These are phyloP conservation scores for Callyntrura sp. DNA, from an alignment of 2,888 invertebrate species.

Conservation along the genomic window DNA sequence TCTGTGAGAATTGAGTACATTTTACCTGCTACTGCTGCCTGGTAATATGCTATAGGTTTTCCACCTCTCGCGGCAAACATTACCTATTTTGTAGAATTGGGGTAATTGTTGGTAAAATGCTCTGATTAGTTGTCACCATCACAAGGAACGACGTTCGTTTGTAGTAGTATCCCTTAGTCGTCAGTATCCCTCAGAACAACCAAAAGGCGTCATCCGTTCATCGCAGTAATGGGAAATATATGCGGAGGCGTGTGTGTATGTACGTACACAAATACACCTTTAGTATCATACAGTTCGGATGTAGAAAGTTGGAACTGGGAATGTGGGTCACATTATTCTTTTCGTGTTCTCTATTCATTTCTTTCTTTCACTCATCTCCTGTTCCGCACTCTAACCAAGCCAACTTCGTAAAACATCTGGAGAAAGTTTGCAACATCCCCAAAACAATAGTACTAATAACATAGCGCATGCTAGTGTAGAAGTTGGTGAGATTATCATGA, in stretches of 20 bases:
- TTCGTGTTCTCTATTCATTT: constrained; percentile 6
- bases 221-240: not conserved
- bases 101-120: constrained; percentile 56
- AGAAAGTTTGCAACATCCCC: constrained; percentile 45
- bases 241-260: not conserved
- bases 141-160: constrained; percentile 30
- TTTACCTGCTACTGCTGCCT: not conserved
- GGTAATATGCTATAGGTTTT: too few species aligned
- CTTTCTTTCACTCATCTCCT: not conserved
- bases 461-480: constrained; percentile 25
- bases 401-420: not conserved
- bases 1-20: not conserved
- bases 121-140: constrained; percentile 56
- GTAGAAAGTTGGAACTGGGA: not conserved
- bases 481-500: constrained; percentile 47
- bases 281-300: too few species aligned
- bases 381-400: not conserved
- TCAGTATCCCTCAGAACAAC: not conserved
- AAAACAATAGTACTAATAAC: not conserved
- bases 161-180: too few species aligned
- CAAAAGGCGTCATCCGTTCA: constrained; percentile 4
- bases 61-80: not conserved
- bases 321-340: constrained; percentile 57
- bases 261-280: not conserved
- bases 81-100: constrained; percentile 26